A percentile compares a stretch with the other conserved stretches of the same genome.
These are phyloP conservation scores for Spisula subtruncata DNA, from an alignment of 2,888 invertebrate genomes.

Conservation along the genomic window DNA sequence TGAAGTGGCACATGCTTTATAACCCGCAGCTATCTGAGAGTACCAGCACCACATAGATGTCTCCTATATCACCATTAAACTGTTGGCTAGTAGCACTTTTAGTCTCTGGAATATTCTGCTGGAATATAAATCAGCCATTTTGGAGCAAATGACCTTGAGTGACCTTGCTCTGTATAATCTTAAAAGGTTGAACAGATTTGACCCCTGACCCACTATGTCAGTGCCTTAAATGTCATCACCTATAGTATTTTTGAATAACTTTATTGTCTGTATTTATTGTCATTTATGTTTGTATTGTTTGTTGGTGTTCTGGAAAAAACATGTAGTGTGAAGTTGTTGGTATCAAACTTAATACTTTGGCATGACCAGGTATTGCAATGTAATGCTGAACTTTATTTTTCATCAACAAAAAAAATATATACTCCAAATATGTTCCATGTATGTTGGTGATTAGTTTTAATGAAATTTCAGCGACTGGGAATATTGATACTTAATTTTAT, in stretches of 20 bases:
- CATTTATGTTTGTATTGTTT: not conserved
- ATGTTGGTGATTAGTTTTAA: too few relatives aligned
- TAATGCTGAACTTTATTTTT: too few relatives aligned
- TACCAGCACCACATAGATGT: too few relatives aligned
- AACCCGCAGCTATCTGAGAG: not conserved
- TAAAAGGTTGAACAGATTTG: conserved; percentile 65
- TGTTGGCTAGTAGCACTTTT: not conserved
- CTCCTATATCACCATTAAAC: not conserved
- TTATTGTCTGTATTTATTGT: not conserved
- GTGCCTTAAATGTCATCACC: conserved; percentile 54
- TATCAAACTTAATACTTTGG: too few relatives aligned
- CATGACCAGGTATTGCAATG: too few relatives aligned
- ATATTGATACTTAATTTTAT: too few relatives aligned
- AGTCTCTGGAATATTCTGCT: conserved; percentile 40
- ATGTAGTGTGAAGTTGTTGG: too few relatives aligned
- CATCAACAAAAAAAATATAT: too few relatives aligned
- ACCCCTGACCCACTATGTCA: conserved; percentile 64
- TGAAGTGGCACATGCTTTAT: conserved; percentile 16
- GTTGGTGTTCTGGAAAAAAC: not conserved
- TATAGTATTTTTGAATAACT: not conserved
- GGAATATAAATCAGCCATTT: conserved; percentile 32
- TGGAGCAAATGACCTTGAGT: not conserved
- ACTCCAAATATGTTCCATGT: too few relatives aligned
- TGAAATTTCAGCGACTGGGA: too few relatives aligned
- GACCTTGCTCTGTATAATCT: conserved; percentile 47